Conservation (phyloP, 2,888 invertebrate species). For the Dolichomitus sp. region DNA sequence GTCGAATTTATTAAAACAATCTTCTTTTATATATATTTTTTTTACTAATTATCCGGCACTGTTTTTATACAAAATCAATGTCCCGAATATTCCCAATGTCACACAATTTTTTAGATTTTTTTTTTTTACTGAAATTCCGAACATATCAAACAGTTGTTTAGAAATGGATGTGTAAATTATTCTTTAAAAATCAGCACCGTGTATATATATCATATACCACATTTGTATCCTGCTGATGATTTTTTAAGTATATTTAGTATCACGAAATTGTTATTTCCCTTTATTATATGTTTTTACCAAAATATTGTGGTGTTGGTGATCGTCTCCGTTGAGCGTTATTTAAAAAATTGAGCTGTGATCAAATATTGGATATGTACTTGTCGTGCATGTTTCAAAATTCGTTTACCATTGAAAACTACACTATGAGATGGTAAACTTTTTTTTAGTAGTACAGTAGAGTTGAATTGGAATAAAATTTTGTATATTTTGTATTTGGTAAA, state of each 20-base stretch:
- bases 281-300: neutral
- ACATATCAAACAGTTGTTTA: too few relatives aligned
- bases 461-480: conserved; percentile 49
- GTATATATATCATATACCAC: conserved; percentile 1
- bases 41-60: too few relatives aligned
- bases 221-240: neutral
- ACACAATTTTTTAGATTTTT: too few relatives aligned
- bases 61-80: too few relatives aligned
- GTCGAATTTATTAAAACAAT: too few relatives aligned
- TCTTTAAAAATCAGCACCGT: neutral
- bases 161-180: too few relatives aligned
- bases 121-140: too few relatives aligned
- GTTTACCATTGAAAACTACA: conserved; percentile 26
- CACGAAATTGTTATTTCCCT: neutral
- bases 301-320: neutral
- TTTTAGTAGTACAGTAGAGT: conserved; percentile 53
- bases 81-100: too few relatives aligned
- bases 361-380: conserved; percentile 31
- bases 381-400: conserved; percentile 53
- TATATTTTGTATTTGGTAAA: conserved; percentile 9
- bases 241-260: neutral
- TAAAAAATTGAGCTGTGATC: conserved; percentile 19
- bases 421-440: conserved; percentile 17
- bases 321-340: neutral
- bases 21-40: too few relatives aligned